Evolutionary conservation across 2,888 invertebrate species (phyloP).

Genomic region (Busseola fusca): DNA sequence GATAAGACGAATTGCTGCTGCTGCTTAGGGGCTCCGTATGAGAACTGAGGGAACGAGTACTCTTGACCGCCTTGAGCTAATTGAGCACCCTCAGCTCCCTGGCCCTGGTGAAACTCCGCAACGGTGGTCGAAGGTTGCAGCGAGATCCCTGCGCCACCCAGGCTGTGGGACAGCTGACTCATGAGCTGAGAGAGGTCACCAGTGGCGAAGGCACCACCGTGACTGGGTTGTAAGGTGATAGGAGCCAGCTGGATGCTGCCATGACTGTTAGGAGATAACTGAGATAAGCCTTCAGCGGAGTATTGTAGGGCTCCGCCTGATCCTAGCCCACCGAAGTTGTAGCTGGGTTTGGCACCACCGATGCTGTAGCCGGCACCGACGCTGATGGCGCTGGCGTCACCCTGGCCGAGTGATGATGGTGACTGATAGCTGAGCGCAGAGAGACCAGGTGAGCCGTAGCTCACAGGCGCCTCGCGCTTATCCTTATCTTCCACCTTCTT

Average conservation of each 20-base stretch:
- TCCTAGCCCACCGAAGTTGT: slow-evolving; percentile 74
- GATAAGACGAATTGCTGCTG: slow-evolving; percentile 75
- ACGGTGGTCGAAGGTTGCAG: slow-evolving; percentile 75
- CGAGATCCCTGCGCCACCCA: slow-evolving; percentile 78
- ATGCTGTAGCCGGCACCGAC: slow-evolving; percentile 86
- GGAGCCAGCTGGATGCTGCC: slow-evolving; percentile 79
- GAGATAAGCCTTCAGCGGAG: slow-evolving; percentile 67
- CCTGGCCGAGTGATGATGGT: slow-evolving; percentile 71
- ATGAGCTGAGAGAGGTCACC: slow-evolving; percentile 82
- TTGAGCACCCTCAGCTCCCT: slow-evolving; percentile 70
- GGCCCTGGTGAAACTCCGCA: slow-evolving; percentile 75
- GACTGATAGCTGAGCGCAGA: slow-evolving; percentile 68
- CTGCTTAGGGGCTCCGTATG: slow-evolving; percentile 74
- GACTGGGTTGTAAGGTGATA: slow-evolving; percentile 78
- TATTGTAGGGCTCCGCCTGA: slow-evolving; percentile 72
- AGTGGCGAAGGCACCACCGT: slow-evolving; percentile 72
- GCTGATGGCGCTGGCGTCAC: slow-evolving; percentile 82
- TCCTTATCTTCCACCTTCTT: slow-evolving; percentile 81
- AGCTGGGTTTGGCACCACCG: slow-evolving; percentile 81
- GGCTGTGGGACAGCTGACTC: slow-evolving; percentile 81
- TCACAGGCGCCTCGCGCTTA: slow-evolving; percentile 80
- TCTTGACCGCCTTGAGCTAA: slow-evolving; percentile 59
- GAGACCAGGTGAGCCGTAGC: slow-evolving; percentile 71
- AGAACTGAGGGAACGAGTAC: slow-evolving; percentile 77
- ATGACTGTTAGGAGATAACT: slow-evolving; percentile 74